Evolutionary conservation across 2,888 invertebrate species (phyloP), one percentile per base, ranked within the genome.

Genomic region (Ceramica pisi): DNA sequence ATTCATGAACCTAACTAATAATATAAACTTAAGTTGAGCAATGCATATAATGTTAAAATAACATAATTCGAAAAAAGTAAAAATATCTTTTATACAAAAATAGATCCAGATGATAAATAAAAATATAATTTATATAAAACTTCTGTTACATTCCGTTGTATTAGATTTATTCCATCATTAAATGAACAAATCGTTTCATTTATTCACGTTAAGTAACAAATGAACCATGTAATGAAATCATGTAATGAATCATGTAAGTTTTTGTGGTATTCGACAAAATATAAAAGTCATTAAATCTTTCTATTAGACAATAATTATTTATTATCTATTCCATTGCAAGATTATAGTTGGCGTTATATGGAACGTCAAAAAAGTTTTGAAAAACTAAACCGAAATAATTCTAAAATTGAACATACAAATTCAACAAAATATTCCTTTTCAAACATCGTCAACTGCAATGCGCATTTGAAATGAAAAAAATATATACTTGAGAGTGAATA

Each of bases 11-110:
- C 76, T 77, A 74, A 61, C 67, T 75, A 75, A 57, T 60, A 44
- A 75, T 67, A 83, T 63, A 84, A 84, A 83, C 75, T 79, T 82
- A 83, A 71, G 41, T 83, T 83, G 83, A 83, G 83, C 83, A 83
- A 83, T 76, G 68, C 21, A 76, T 71, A 78, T 60, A 67, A 38
- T 61, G 23, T 71, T 66, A 67, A 82, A 82, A 12, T 66, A 68
- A 73, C 68, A 67, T 68, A 82, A 80, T 78, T 81, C 62, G 61
- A 79, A 51, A 68, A 68, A 67, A 57, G 10, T 61, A 38, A 64
- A 77, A 62, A 63, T 71, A 71, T 62, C 1, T 50, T 81, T 81
- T 81, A 75, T 76, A 78, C 60, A 76, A 79, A 81, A 78, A 78
- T 57, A 77, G 12, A 57, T 50, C 51, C 50, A 57, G 38, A 48